phyloP scores from a whole-genome alignment of 1,140 invertebrate genomes.

The Scaptomyza pallida region DNA sequence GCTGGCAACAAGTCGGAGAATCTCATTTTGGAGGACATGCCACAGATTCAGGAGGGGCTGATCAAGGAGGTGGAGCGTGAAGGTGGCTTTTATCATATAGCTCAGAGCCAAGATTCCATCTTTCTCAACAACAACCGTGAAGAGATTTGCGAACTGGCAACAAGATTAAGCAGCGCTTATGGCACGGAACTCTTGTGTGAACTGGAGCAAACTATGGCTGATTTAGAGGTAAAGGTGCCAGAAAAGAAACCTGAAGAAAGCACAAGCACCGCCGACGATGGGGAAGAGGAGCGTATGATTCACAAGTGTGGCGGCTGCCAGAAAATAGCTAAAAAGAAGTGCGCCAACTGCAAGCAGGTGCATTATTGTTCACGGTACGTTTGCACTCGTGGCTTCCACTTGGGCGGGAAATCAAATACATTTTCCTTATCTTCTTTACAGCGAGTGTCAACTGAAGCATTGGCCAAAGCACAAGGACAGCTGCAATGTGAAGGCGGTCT shows the following conservation, averaged over 20 bases:
- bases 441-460: constrained; percentile 85
- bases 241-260: constrained; percentile 33
- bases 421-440: constrained; percentile 41
- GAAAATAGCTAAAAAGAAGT: constrained; percentile 84
- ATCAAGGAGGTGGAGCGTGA: constrained; percentile 84
- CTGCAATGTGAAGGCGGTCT: constrained; percentile 28
- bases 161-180: constrained; percentile 84
- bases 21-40: constrained; percentile 86
- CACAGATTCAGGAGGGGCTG: constrained; percentile 79
- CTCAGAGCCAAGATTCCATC: constrained; percentile 85
- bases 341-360: constrained; percentile 84
- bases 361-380: constrained; percentile 85
- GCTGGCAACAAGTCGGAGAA: constrained; percentile 60
- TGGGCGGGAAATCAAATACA: not conserved
- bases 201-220: constrained; percentile 70
- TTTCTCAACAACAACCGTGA: constrained; percentile 85
- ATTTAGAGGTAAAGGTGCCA: constrained; percentile 29
- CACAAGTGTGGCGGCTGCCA: constrained; percentile 83
- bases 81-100: constrained; percentile 86
- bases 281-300: not conserved
- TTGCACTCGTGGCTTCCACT: not conserved
- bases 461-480: constrained; percentile 84
- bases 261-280: not conserved
- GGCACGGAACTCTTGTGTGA: constrained; percentile 85
- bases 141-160: constrained; percentile 85